Base-by-base conservation (phyloP, 2,888 invertebrate species). In the Sinohyriopsis cumingii region DNA sequence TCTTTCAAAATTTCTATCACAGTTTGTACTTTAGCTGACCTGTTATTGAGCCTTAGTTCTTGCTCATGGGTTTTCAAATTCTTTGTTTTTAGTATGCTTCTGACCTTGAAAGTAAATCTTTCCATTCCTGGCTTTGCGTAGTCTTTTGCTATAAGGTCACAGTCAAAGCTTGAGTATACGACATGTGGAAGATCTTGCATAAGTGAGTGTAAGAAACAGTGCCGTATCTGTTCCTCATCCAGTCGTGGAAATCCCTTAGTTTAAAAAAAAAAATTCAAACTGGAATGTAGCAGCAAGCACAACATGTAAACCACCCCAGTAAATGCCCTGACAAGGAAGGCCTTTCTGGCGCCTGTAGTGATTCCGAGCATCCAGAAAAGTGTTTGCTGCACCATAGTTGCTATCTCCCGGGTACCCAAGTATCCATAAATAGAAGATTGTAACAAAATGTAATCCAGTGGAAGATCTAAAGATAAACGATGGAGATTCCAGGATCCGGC, bases 341-440 rank as follows among this genome's bases (percentile, higher is more conserved):
- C 77, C 79, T 9, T 65, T 53, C 6, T 65, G 33, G 24, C 78
- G 69, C 19, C 86, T 71, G 66, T 78, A 82, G 61, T 77, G 69
- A 18, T 81, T 80, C n/a, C 85, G 65, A 0, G 80, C 68, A 66
- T 86, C 86, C 67, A 82, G 69, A 66, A 86, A 85, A 15, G 82
- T 75, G 64, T 84, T 84, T n/a, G 76, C 84, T 15, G 83, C 82
- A 0, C 79, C 84, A 64, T 86, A 84, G 64, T 79, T 82, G 20
- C 78, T 72, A 65, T 86, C 84, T 0, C 84, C 83, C 9, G 75
- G 72, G 53, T 78, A 80, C 25, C 84, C 86, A 19, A 84, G 69
- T 1, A 84, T 68, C 83, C 78, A 20, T 80, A 75, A 6, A 84
- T 73, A 6, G 84, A 84, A 9, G 85, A 85, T 45, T 81, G 80